Base-by-base conservation (phyloP, 1,140 invertebrate genomes). In the Diachasmimorpha longicaudata region DNA sequence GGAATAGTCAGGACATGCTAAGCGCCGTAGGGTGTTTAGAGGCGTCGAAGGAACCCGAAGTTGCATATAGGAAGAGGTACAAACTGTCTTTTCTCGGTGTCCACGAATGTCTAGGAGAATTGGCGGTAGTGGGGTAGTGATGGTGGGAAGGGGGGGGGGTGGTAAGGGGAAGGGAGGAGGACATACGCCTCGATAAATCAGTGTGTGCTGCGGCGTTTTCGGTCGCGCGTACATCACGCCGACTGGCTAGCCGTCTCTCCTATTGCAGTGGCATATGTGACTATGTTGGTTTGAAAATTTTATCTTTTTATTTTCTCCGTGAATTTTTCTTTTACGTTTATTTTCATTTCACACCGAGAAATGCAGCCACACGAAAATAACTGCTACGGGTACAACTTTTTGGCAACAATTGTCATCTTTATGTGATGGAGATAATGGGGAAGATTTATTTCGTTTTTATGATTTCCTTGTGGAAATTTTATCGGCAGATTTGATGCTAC, bases 281-380 rank as follows among this genome's bases (percentile, higher is more conserved):
- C 31, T 42, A 19, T 16, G 8, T 68, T 14, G 36, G 4, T 71
- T 23, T 14, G n/a, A 48, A 48, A n/a, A 71, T 71, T 71, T 14
- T 52, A 10, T 52, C 44, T 52, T 36, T 52, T 52, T 71, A 52
- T 36, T 71, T 71, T 46, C 37, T 55, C 36, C 31, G 52, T 36
- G 42, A 4, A 16, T 21, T 58, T 58, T 19, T 58, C 21, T 55
- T 46, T 55, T 72, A 25, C 31, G 31, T 55, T 10, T 68, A 13
- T 39, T 68, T 68, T 68, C 14, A 68, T 39, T 68, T 68, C 66
- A 70, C 71, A 74, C 76, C 77, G 77, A 80, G 79, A 77, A 81
- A 82, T 79, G 74, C 77, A 76, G 74, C 81, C 79, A 81, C 79
- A 82, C 79, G 80, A 82, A 82, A 82, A 82, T 82, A 82, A 80